phyloP scores from a whole-genome alignment of 1,140 invertebrate species.

The Formica selysi region DNA sequence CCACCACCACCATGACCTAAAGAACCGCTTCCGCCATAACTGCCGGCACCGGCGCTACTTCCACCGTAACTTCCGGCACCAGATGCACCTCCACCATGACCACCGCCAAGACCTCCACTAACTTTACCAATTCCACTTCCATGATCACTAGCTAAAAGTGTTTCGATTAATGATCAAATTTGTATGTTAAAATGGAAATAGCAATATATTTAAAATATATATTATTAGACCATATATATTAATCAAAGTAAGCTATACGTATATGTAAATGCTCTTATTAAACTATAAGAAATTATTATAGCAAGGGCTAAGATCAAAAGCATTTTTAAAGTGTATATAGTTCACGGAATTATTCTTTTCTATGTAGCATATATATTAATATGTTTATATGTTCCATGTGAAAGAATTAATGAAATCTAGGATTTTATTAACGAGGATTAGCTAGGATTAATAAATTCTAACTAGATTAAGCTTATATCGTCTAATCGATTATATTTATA shows the following conservation, averaged over 20 bases:
- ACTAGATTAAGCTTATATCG: neutral
- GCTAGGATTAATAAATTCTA: slow-evolving; percentile 1
- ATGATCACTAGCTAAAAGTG: slow-evolving; percentile 21
- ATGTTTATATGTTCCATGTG: slow-evolving; percentile 2
- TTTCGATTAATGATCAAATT: neutral
- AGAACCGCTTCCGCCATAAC: slow-evolving; percentile 6
- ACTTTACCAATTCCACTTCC: neutral
- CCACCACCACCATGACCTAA: slow-evolving; percentile 18
- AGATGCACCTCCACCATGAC: slow-evolving; percentile 18
- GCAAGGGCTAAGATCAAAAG: neutral
- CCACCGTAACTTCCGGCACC: slow-evolving; percentile 36
- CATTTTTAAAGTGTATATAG: slow-evolving; percentile 1
- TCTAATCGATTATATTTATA: neutral
- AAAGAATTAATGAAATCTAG: too few species aligned
- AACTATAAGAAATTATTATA: neutral
- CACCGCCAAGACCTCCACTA: slow-evolving; percentile 16
- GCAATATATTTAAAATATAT: neutral
- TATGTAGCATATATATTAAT: neutral
- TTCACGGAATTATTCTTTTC: neutral
- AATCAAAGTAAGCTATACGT: neutral
- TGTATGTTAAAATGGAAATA: neutral
- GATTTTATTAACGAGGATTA: too few species aligned
- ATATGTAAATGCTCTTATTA: neutral
- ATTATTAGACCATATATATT: slow-evolving; percentile 7
- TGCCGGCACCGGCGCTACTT: slow-evolving; percentile 6